These are phyloP conservation scores for Eurytoma californica DNA, from an alignment of 2,888 invertebrate genomes.

Conservation along the genomic window DNA sequence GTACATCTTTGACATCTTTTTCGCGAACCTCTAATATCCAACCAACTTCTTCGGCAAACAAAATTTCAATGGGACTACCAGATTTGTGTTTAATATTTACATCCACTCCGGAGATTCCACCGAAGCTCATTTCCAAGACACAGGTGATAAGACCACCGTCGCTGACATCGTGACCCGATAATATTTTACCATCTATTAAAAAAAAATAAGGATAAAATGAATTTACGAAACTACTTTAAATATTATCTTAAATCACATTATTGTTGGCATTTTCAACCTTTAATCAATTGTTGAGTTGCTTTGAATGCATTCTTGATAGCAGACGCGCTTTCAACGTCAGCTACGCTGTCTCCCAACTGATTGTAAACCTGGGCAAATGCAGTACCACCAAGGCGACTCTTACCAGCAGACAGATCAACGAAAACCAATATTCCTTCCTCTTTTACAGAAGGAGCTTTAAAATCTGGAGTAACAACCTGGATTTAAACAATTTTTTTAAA, in stretches of 20 bases:
- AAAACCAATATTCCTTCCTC: conserved; percentile 83
- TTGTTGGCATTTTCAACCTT: conserved; percentile 75
- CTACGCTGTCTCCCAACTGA: conserved; percentile 87
- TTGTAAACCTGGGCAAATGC: conserved; percentile 93
- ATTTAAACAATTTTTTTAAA: conserved; percentile 13
- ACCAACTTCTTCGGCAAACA: conserved; percentile 92
- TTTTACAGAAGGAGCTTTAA: conserved; percentile 82
- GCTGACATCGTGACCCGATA: conserved; percentile 96
- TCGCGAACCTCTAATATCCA: conserved; percentile 86
- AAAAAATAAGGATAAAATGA: conserved; percentile 3
- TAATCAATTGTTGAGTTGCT: conserved; percentile 89
- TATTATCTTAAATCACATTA: conserved; percentile 1
- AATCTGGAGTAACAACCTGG: conserved; percentile 90
- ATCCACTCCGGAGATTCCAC: conserved; percentile 88
- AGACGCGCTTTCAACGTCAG: conserved; percentile 86
- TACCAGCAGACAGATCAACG: conserved; percentile 85
- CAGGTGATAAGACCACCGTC: conserved; percentile 96
- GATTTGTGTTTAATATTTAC: conserved; percentile 79
- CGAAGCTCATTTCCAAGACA: conserved; percentile 96
- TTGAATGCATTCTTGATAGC: conserved; percentile 86
- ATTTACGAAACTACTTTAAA: not conserved
- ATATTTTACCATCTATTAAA: conserved; percentile 80
- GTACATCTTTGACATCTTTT: conserved; percentile 78
- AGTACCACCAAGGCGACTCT: conserved; percentile 91
- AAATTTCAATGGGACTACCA: conserved; percentile 80